phyloP scores from a whole-genome alignment of 2,113 vertebrate genomes.

The Rhineura floridana region DNA sequence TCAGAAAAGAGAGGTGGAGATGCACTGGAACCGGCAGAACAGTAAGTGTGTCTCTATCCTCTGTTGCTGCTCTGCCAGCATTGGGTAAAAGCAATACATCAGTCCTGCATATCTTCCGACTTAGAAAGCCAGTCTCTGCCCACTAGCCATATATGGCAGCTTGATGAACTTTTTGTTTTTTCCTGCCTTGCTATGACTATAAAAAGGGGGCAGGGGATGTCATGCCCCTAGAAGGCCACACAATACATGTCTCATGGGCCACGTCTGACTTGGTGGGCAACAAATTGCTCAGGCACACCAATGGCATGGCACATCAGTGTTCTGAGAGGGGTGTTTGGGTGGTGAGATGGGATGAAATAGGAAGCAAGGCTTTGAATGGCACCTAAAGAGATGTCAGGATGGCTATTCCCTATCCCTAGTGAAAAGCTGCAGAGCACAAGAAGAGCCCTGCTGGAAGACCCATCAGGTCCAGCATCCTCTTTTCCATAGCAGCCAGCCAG shows the following conservation, averaged over 20 bases:
- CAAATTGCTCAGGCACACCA: background rate
- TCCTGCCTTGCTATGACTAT: background rate
- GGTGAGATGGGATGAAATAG: background rate
- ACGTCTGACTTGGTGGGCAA: background rate
- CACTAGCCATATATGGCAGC: background rate
- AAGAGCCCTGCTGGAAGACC: background rate
- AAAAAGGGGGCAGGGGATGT: background rate
- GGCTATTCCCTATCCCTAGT: background rate
- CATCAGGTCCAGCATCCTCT: background rate
- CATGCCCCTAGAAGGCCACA: background rate
- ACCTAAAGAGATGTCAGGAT: too few species aligned
- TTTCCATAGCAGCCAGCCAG: too few species aligned
- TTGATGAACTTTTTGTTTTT: background rate
- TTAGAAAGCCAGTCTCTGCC: too few species aligned
- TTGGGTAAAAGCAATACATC: background rate
- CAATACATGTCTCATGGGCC: background rate
- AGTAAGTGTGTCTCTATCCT: too few species aligned
- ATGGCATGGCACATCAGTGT: background rate
- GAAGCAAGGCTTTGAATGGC: background rate
- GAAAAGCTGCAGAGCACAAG: background rate
- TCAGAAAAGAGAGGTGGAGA: too few species aligned
- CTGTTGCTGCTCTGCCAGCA: background rate
- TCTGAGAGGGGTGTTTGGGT: background rate
- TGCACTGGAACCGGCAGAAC: too few species aligned
- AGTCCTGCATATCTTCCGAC: background rate